Conservation (phyloP, 1,140 invertebrate genomes). For the Metaphire vulgaris region DNA sequence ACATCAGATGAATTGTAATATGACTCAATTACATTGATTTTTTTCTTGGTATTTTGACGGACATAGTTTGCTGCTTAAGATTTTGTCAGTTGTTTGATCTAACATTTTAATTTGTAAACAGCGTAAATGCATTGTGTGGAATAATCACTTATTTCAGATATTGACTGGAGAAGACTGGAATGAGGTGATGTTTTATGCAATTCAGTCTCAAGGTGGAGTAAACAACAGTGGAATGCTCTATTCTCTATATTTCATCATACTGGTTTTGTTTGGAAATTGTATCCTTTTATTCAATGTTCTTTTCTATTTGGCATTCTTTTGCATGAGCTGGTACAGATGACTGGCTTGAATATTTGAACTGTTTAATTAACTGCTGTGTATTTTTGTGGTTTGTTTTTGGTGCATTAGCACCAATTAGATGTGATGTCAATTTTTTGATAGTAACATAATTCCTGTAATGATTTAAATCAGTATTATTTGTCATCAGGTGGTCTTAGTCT, state of each 20-base stretch:
- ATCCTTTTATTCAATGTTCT: constrained; percentile 34
- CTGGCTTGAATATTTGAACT: no score
- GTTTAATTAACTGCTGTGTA: no score
- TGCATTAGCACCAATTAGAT: no score
- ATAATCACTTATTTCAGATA: no score
- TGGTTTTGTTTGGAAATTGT: constrained; percentile 98
- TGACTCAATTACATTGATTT: background rate
- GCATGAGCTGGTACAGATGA: no score
- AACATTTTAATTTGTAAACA: background rate
- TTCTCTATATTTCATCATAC: constrained; percentile 95
- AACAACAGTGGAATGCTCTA: constrained; percentile 88
- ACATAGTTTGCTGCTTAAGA: background rate
- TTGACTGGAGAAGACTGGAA: constrained; percentile 99
- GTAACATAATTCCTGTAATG: no score
- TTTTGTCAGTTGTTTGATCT: background rate
- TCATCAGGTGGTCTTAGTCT: no score
- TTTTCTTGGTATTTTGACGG: background rate
- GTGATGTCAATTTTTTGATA: no score
- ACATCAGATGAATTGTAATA: background rate
- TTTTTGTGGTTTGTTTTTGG: no score
- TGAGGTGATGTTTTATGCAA: constrained; percentile 99
- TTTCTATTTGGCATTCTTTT: no score
- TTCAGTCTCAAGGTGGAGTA: constrained; percentile 82
- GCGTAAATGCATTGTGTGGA: no score
- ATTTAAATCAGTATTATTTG: no score